These are phyloP conservation scores for Lanistes nyassanus DNA, from an alignment of 1,140 invertebrate species.

Conservation along the genomic window DNA sequence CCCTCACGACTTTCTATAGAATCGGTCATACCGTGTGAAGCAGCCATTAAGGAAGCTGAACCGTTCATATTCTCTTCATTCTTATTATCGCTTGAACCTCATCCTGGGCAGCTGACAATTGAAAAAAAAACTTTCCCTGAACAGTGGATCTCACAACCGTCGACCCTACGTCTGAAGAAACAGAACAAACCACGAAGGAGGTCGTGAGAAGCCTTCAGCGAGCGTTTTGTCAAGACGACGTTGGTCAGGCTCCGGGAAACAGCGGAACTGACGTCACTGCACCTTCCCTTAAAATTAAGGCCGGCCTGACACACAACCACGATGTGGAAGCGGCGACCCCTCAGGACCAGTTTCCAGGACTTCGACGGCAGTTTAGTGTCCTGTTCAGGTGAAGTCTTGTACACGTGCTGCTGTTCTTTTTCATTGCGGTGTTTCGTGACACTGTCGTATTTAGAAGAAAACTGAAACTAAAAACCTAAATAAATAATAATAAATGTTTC, in stretches of 20 bases:
- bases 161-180: slow-evolving; percentile 47
- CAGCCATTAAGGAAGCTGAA: too few relatives aligned
- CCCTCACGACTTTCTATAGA: too few relatives aligned
- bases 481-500: too few relatives aligned
- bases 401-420: too few relatives aligned
- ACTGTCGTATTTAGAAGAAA: too few relatives aligned
- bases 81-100: too few relatives aligned
- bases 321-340: slow-evolving; percentile 3
- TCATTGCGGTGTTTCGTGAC: too few relatives aligned
- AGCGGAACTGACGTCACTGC: slow-evolving; percentile 7
- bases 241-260: neutral
- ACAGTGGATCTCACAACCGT: slow-evolving; percentile 57
- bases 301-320: neutral
- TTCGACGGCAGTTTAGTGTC: slow-evolving; percentile 1
- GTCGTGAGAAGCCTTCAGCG: slow-evolving; percentile 40
- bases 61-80: neutral
- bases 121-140: slow-evolving; percentile 7
- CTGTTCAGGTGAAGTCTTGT: neutral
- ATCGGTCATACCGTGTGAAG: too few relatives aligned
- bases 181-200: slow-evolving; percentile 35
- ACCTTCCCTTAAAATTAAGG: slow-evolving; percentile 1
- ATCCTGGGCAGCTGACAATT: neutral
- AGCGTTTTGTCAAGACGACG: slow-evolving; percentile 28
- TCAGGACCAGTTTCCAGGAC: slow-evolving; percentile 26
- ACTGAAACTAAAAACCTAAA: too few relatives aligned